Conservation (phyloP, 2,113 vertebrate genomes). For the Plecotus auritus region DNA sequence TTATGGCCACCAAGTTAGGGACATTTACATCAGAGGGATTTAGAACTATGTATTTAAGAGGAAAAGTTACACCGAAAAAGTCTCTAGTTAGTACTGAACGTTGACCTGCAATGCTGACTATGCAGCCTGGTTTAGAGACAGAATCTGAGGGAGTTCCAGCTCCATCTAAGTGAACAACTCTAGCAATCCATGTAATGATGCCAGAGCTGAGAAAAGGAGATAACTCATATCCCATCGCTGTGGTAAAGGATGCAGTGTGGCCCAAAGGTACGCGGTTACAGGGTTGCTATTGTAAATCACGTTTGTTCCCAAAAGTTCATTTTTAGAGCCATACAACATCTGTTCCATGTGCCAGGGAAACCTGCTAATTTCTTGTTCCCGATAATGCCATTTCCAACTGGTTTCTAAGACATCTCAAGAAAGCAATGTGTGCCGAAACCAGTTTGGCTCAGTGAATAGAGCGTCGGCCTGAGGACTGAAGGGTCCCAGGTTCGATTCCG, state of each 20-base stretch:
- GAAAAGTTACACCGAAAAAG: not conserved
- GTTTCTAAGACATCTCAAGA: constrained; percentile 8
- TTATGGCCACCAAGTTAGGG: not conserved
- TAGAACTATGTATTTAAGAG: not conserved
- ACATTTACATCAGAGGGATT: not conserved
- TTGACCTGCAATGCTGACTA: not conserved
- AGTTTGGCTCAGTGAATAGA: too few relatives aligned
- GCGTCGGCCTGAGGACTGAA: too few relatives aligned
- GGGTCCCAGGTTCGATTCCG: too few relatives aligned
- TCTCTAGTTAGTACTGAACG: not conserved
- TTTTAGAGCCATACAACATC: constrained; percentile 14
- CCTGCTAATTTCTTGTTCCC: not conserved
- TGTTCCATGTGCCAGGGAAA: not conserved
- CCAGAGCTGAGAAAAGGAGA: not conserved
- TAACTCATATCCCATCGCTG: not conserved
- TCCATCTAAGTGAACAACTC: not conserved
- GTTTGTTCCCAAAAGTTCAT: constrained; percentile 1
- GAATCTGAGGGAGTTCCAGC: not conserved
- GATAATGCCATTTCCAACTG: not conserved
- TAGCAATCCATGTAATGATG: not conserved
- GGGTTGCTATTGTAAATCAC: not conserved
- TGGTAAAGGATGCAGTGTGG: not conserved
- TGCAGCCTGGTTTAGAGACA: not conserved
- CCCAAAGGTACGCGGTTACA: not conserved
- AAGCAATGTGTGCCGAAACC: not conserved